phyloP scores from a whole-genome alignment of 2,113 vertebrate species.

The Tenebrosternarchus preto region DNA sequence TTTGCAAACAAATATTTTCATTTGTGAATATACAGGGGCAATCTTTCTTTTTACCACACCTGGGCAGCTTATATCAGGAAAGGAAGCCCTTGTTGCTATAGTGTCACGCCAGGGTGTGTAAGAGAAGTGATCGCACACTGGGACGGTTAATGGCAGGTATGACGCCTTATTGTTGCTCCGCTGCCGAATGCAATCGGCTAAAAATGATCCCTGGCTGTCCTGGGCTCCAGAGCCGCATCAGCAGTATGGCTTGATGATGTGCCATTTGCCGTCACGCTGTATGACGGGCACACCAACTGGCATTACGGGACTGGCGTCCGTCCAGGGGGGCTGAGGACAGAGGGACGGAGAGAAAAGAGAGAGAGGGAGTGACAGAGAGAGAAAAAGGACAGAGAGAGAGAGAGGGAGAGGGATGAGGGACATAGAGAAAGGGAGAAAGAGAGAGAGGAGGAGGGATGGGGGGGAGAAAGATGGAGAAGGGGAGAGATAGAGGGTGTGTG shows the following conservation, averaged over 20 bases:
- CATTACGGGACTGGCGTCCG: conserved; percentile 49
- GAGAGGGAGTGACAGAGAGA: conserved; percentile 12
- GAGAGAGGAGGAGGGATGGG: conserved; percentile 41
- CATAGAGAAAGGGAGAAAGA: conserved; percentile 34
- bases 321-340: conserved; percentile 51
- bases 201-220: conserved; percentile 47
- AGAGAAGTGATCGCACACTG: too few species aligned
- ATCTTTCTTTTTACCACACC: too few species aligned
- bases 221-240: conserved; percentile 54
- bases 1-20: too few species aligned
- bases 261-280: conserved; percentile 51
- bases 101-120: too few species aligned
- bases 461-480: conserved; percentile 13
- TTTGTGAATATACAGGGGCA: neutral
- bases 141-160: conserved; percentile 3
- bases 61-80: too few species aligned
- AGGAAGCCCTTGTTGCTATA: too few species aligned
- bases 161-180: neutral
- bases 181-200: conserved; percentile 32
- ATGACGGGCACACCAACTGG: conserved; percentile 54
- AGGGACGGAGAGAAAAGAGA: conserved; percentile 22
- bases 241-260: conserved; percentile 53
- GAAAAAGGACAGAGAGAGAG: conserved; percentile 36
- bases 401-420: conserved; percentile 22
- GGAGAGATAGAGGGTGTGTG: conserved; percentile 1